These are phyloP conservation scores for Heliconius nattereri DNA, from an alignment of 1,140 invertebrate genomes.

Conservation along the genomic window DNA sequence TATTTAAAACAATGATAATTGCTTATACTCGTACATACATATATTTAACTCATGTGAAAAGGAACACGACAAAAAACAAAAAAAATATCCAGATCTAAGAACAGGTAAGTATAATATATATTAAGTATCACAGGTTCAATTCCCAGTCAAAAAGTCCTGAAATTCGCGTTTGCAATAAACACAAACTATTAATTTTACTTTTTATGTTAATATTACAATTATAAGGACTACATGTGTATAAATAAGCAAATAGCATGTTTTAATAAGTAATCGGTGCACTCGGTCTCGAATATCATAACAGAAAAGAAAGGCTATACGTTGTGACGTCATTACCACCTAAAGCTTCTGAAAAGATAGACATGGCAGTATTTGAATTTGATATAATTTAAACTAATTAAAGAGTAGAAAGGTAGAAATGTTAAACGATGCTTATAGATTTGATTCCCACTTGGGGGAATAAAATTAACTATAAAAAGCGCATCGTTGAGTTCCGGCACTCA, in stretches of 20 bases:
- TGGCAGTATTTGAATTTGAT: background rate
- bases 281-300: conserved; percentile 35
- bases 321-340: conserved; percentile 29
- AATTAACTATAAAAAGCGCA: too few relatives aligned
- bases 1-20: too few relatives aligned
- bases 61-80: too few relatives aligned
- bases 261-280: conserved; percentile 33
- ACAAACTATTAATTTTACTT: background rate
- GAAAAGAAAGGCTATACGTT: conserved; percentile 37
- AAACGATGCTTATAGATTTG: too few relatives aligned
- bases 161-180: background rate
- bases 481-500: too few relatives aligned
- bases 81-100: too few relatives aligned
- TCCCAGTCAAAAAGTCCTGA: background rate
- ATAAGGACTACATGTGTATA: background rate
- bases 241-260: conserved; percentile 17
- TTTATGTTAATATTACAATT: background rate
- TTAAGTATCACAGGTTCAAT: background rate
- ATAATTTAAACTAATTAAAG: background rate
- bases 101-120: too few relatives aligned
- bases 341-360: conserved; percentile 17
- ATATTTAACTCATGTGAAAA: too few relatives aligned
- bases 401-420: too few relatives aligned
- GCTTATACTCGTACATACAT: too few relatives aligned
- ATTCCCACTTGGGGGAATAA: too few relatives aligned